Conservation (phyloP, 37 sponge, comb jelly and placozoan genomes). For the Amphimedon queenslandica region DNA sequence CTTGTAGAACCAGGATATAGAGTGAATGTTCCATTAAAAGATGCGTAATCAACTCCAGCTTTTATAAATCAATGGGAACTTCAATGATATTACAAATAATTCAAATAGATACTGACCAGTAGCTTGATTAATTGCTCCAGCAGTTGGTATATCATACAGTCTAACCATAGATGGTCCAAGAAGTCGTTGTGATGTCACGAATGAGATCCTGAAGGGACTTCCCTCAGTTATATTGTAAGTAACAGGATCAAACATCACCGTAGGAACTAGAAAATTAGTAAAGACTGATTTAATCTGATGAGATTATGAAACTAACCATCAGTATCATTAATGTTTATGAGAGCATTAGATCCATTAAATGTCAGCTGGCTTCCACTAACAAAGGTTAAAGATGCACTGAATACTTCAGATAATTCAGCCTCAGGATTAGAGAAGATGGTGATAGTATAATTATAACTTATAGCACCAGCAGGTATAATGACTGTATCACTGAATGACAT, state of each 20-base stretch:
- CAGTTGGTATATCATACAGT: too few species aligned
- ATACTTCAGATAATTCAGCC: neutral
- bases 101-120: too few species aligned
- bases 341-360: neutral
- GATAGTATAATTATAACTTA: neutral
- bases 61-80: too few species aligned
- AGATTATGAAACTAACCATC: neutral
- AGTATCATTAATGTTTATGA: slow-evolving; percentile 2
- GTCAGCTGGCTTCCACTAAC: neutral
- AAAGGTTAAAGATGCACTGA: neutral
- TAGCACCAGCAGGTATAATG: neutral
- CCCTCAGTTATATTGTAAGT: slow-evolving; percentile 17
- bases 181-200: too few species aligned
- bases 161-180: too few species aligned
- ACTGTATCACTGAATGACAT: neutral
- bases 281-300: neutral
- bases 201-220: too few species aligned
- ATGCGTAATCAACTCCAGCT: too few species aligned
- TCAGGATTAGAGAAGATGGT: neutral
- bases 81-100: too few species aligned
- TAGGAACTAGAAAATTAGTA: neutral
- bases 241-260: slow-evolving; percentile 21
- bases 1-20: too few species aligned
- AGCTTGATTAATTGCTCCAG: too few species aligned
- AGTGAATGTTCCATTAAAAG: too few species aligned